Conservation (phyloP, 2,113 vertebrate species). For the Galbula dea region DNA sequence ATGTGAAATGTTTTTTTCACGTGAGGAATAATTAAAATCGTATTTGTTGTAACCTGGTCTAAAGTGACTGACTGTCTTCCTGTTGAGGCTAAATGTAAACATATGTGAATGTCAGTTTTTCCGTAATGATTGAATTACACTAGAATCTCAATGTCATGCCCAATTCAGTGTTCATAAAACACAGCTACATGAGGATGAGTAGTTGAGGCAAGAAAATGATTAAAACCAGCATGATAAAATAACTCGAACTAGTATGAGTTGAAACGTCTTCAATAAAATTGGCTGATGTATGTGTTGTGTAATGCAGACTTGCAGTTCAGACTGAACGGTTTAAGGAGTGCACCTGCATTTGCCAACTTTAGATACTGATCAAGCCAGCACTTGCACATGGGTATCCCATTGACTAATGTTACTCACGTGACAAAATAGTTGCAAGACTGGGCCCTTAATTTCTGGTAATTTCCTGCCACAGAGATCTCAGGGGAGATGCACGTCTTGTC, state of each 20-base stretch:
- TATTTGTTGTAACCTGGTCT: background rate
- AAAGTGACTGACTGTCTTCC: background rate
- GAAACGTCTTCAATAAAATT: slow-evolving; percentile 7
- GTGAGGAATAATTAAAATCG: background rate
- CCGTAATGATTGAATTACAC: background rate
- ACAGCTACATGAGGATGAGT: slow-evolving; percentile 1
- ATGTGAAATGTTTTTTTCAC: background rate
- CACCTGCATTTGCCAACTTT: background rate
- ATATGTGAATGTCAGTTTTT: slow-evolving; percentile 26
- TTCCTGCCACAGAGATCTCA: background rate
- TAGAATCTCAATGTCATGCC: background rate
- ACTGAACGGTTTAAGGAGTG: background rate
- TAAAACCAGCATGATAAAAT: slow-evolving; percentile 44
- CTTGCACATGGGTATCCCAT: background rate
- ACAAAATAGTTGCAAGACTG: slow-evolving; percentile 3
- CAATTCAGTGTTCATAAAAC: background rate
- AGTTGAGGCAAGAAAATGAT: slow-evolving; percentile 8
- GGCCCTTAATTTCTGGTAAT: slow-evolving; percentile 15
- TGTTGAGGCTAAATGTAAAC: background rate
- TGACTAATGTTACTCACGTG: background rate
- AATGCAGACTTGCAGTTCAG: background rate
- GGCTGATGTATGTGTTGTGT: background rate
- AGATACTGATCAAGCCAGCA: background rate
- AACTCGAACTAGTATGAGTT: background rate
- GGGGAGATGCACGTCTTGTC: slow-evolving; percentile 4